Base-by-base conservation (phyloP, 1,140 invertebrate genomes). In the Ips nitidus region DNA sequence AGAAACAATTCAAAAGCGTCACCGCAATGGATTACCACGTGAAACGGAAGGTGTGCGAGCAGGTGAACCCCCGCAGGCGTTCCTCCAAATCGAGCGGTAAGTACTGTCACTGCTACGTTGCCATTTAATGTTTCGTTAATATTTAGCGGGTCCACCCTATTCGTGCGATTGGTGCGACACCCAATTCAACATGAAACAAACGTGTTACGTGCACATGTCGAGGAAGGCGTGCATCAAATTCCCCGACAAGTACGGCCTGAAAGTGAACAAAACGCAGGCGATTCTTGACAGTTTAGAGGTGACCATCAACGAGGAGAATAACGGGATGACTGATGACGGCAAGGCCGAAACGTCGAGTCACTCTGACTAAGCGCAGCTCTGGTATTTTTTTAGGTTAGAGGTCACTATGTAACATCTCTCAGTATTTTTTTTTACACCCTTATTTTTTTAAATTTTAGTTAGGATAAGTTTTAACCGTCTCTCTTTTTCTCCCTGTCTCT, bases 21-120 rank as follows among this genome's bases (percentile, higher is more conserved):
- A 70, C 69, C 43, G 69, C 69, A 1, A 70, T 70, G 69, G 52
- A 70, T 37, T 70, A 70, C 41, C 69, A 70, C 36, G 56, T 70
- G 3, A 70, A 40, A 45, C 57, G 69, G 39, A 64, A 42, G 38
- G 69, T 70, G 4, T 70, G 69, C 43, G 61, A 70, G 45, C 69
- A 70, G 52, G 55, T 59, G 4, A 70, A 65, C 45, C 45, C 45
- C 22, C 7, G 45, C 6, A 2, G 45, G 3, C 45, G 45, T 8
- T 50, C 45, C 22, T 50, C 45, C 2, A 50, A 50, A 22, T 50
- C 45, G 7, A 50, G 45, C 0, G 45, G 45, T 50, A 3, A 50
- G 45, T 8, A 1, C 1, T 6, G 45, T 50, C 45, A 50, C 2
- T 8, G 45, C 1, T 6, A 50, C 3, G 45, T 50, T 50, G 1